Conservation (phyloP, 2,113 vertebrate species). For the Megaceryle maxima region DNA sequence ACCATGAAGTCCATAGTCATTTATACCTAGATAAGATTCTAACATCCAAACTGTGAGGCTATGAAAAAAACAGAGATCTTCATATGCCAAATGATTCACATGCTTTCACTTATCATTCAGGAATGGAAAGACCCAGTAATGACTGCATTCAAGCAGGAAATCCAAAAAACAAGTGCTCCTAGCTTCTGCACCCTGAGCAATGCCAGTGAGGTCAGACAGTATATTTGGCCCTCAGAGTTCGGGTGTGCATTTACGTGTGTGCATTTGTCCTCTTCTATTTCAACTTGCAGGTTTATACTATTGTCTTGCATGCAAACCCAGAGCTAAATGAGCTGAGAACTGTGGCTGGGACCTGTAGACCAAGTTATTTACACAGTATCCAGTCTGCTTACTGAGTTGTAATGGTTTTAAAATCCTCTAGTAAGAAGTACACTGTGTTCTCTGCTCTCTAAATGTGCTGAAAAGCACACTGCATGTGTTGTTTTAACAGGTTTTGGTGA, state of each 20-base stretch:
- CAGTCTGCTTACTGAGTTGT: constrained; percentile 62
- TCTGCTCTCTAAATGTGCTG: constrained; percentile 49
- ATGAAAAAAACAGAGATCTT: neutral
- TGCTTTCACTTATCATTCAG: constrained; percentile 1
- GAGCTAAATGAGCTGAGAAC: neutral
- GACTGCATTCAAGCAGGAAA: constrained; percentile 14
- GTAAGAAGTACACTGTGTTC: constrained; percentile 48
- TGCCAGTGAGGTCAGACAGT: neutral
- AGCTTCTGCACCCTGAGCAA: neutral
- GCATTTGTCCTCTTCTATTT: neutral
- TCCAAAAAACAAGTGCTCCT: neutral
- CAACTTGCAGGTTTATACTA: neutral
- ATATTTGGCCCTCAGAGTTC: neutral
- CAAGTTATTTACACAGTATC: constrained; percentile 42
- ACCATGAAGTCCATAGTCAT: neutral
- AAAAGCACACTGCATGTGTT: constrained; percentile 27
- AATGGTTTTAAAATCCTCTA: constrained; percentile 49
- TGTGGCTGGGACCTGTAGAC: neutral
- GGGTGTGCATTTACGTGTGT: neutral
- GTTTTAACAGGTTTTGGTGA: constrained; percentile 21
- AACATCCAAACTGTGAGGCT: neutral
- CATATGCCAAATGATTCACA: constrained; percentile 11
- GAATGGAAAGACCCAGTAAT: constrained; percentile 19
- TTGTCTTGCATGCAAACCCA: constrained; percentile 31
- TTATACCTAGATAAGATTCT: neutral